These are phyloP conservation scores for Actinemys pallida DNA, from an alignment of 2,113 vertebrate genomes.

Conservation along the genomic window DNA sequence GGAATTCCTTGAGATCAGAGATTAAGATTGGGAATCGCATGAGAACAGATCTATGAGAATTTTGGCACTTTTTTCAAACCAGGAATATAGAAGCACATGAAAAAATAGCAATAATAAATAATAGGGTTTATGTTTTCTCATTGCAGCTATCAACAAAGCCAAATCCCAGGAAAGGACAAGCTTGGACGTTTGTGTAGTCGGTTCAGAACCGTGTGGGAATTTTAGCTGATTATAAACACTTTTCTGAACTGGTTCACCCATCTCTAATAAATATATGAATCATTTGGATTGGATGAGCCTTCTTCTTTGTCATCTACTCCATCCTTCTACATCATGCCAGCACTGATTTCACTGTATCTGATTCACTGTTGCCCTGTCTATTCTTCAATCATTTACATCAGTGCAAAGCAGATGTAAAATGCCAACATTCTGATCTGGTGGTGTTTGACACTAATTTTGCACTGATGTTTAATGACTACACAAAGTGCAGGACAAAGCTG, in stretches of 20 bases:
- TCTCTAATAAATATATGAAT: background rate
- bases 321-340: background rate
- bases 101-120: conserved; percentile 6
- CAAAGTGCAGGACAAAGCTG: background rate
- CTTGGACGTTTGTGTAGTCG: fast-evolving
- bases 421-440: background rate
- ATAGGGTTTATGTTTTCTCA: background rate
- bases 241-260: background rate
- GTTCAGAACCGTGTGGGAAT: background rate
- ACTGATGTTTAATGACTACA: background rate
- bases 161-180: background rate
- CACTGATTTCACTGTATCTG: background rate
- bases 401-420: background rate
- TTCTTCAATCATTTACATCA: background rate
- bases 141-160: background rate
- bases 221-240: background rate
- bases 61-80: conserved; percentile 46
- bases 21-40: conserved; percentile 37
- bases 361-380: background rate
- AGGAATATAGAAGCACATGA: conserved; percentile 1
- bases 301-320: background rate
- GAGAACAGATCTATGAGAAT: background rate
- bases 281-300: background rate
- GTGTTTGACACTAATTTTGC: background rate
- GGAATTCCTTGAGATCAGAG: conserved; percentile 1